Conservation (phyloP, 2,888 invertebrate genomes). For the Ornithoptera alexandrae region DNA sequence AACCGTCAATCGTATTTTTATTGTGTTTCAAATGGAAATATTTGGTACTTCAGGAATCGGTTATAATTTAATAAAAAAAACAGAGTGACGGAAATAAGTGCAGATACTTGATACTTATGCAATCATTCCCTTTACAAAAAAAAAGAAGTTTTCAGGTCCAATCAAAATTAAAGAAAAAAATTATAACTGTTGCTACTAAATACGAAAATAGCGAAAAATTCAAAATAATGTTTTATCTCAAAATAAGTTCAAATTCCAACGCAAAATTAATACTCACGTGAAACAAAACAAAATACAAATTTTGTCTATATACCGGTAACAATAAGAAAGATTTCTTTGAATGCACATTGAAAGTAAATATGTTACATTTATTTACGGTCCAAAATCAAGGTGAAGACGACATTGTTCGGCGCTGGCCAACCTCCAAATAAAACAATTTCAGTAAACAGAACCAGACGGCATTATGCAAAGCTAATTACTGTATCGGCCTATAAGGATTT, state of each 20-base stretch:
- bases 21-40: too few species aligned
- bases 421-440: constrained; percentile 47
- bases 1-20: too few species aligned
- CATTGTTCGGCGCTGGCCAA: constrained; percentile 55
- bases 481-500: constrained; percentile 21
- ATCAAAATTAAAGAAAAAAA: too few species aligned
- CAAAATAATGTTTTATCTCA: background rate
- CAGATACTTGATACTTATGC: too few species aligned
- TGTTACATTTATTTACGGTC: constrained; percentile 59
- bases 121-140: too few species aligned
- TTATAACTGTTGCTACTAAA: too few species aligned
- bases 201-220: too few species aligned
- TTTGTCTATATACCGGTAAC: background rate
- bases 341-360: constrained; percentile 44
- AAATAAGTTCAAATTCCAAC: background rate
- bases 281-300: background rate
- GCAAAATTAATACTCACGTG: constrained; percentile 1
- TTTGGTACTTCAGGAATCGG: too few species aligned
- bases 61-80: too few species aligned
- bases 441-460: constrained; percentile 31
- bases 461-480: constrained; percentile 31
- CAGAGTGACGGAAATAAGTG: too few species aligned
- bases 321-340: constrained; percentile 34
- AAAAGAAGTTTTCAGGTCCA: too few species aligned
- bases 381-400: constrained; percentile 60